A percentile compares a stretch with the other conserved stretches of the same genome.
These are phyloP conservation scores for Indri indri DNA, from an alignment of 2,113 vertebrate genomes.

Conservation along the genomic window DNA sequence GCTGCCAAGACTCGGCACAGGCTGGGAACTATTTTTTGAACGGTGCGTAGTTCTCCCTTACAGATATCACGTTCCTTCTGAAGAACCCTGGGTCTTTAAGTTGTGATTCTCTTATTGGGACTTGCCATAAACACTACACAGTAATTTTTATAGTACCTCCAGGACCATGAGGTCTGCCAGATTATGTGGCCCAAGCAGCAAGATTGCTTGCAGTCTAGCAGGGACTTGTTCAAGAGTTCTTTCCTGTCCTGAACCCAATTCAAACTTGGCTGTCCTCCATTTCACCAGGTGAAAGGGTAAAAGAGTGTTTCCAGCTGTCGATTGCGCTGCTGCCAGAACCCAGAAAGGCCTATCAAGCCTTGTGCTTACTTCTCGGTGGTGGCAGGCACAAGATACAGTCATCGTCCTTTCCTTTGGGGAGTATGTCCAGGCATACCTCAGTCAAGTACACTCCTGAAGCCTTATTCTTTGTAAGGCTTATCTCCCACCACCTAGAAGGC, in stretches of 20 bases:
- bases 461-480: background rate
- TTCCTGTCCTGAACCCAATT: background rate
- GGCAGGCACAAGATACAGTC: background rate
- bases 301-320: background rate
- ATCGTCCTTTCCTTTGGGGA: background rate
- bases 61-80: background rate
- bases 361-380: background rate
- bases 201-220: background rate
- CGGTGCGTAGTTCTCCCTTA: background rate
- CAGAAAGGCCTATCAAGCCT: background rate
- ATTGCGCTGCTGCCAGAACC: background rate
- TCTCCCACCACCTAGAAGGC: background rate
- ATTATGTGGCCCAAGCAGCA: background rate
- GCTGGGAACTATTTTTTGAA: background rate
- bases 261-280: background rate
- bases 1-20: background rate
- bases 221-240: background rate
- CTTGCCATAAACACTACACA: background rate
- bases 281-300: background rate
- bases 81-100: background rate
- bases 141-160: background rate
- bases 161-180: background rate
- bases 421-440: background rate
- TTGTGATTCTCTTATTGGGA: background rate
- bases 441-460: background rate